A percentile compares a stretch with the other conserved stretches of the same genome.
These are phyloP conservation scores for Rhinopithecus roxellana DNA, from an alignment of 2,113 vertebrate species.

Conservation along the genomic window DNA sequence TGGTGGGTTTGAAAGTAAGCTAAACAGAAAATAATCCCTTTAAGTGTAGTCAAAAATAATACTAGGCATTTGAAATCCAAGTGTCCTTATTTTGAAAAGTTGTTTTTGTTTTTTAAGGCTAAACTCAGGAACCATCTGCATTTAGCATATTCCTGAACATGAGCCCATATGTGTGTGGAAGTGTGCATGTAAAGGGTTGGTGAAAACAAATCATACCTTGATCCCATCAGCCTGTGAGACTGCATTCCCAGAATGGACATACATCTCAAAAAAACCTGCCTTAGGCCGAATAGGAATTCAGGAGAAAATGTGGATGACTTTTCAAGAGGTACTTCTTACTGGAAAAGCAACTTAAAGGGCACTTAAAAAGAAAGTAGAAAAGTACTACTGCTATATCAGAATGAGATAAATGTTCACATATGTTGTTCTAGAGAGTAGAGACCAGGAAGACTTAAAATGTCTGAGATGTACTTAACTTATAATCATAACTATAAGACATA, in stretches of 20 bases:
- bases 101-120: background rate
- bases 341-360: background rate
- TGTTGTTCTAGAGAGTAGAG: background rate
- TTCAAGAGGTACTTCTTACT: background rate
- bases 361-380: background rate
- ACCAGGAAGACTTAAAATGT: background rate
- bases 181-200: background rate
- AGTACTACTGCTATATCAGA: background rate
- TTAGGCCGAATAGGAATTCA: background rate
- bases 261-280: background rate
- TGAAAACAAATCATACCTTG: background rate
- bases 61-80: background rate
- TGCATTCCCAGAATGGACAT: background rate
- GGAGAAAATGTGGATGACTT: background rate
- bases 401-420: background rate
- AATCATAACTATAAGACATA: background rate
- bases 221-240: background rate
- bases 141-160: background rate
- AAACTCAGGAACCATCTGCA: background rate
- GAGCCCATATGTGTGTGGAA: background rate
- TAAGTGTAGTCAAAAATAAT: background rate
- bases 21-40: background rate
- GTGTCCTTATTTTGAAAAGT: background rate
- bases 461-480: background rate
- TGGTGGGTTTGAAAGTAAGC: background rate